Conservation (phyloP, 1,140 invertebrate genomes). For the Heterodera carotae region DNA sequence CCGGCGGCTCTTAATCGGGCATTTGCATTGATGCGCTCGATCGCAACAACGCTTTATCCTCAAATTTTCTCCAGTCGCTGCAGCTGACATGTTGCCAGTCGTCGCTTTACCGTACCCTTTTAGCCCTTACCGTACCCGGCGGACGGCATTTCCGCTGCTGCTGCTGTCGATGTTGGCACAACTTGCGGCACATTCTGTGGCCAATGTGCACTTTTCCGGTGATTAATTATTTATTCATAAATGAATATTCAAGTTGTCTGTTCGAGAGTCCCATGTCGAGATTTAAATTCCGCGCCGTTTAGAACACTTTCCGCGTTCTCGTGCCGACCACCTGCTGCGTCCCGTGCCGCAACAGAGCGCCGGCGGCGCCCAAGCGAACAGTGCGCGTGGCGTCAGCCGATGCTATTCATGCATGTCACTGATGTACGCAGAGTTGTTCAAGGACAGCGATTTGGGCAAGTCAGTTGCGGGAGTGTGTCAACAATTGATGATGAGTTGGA, state of each 20-base stretch:
- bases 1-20: too few relatives aligned
- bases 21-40: too few relatives aligned
- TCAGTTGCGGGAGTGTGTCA: conserved; percentile 13
- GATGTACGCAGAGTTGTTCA: conserved; percentile 49
- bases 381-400: conserved; percentile 42
- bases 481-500: neutral
- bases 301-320: neutral
- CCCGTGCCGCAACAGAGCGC: conserved; percentile 22
- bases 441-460: conserved; percentile 45
- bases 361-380: conserved; percentile 4
- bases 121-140: too few relatives aligned
- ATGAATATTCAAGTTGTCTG: too few relatives aligned
- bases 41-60: too few relatives aligned
- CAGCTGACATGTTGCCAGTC: too few relatives aligned
- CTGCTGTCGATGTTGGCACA: neutral
- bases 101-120: too few relatives aligned
- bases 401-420: conserved; percentile 52
- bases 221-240: too few relatives aligned
- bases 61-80: too few relatives aligned
- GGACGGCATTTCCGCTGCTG: neutral
- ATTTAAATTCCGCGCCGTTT: too few relatives aligned
- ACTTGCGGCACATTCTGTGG: neutral
- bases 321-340: neutral
- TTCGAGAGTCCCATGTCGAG: too few relatives aligned
- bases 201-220: neutral